Conservation (phyloP, 2,797 vertebrate genomes). For the Pogoniulus pusillus region DNA sequence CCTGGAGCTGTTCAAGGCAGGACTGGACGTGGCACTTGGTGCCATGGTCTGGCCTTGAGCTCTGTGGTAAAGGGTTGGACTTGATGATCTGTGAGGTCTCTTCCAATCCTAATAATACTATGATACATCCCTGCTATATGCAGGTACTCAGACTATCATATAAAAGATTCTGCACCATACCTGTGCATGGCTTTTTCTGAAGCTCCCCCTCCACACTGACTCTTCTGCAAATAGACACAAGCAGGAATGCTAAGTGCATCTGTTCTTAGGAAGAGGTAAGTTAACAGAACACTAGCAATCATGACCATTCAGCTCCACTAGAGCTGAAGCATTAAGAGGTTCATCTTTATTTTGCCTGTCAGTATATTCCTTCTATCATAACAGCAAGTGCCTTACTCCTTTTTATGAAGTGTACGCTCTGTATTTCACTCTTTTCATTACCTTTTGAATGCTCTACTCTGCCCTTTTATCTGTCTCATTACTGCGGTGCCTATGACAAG, state of each 20-base stretch:
- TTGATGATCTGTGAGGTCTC: no score
- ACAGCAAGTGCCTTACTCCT: not conserved
- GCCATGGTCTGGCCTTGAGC: no score
- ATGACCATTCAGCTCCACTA: not conserved
- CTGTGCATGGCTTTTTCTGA: not conserved
- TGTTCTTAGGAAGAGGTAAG: not conserved
- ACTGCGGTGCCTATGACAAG: not conserved
- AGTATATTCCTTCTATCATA: not conserved
- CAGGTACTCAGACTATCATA: not conserved
- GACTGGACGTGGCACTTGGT: no score
- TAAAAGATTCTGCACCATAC: not conserved
- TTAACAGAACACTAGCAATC: not conserved
- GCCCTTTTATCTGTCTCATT: slow-evolving; percentile 14
- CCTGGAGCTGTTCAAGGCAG: no score
- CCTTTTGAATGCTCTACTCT: not conserved
- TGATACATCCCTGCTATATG: no score
- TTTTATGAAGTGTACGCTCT: not conserved
- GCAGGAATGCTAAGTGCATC: not conserved
- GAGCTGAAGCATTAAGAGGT: not conserved
- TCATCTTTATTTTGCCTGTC: not conserved
- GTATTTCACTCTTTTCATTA: not conserved
- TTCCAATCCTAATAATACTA: no score
- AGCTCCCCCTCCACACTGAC: not conserved
- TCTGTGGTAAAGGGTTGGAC: no score
- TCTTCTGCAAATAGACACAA: not conserved